Percentiles rank a stretch among this genome's conserved stretches.
Conservation (phyloP, 2,113 vertebrate genomes). For the Gnathonemus longibarbis region DNA sequence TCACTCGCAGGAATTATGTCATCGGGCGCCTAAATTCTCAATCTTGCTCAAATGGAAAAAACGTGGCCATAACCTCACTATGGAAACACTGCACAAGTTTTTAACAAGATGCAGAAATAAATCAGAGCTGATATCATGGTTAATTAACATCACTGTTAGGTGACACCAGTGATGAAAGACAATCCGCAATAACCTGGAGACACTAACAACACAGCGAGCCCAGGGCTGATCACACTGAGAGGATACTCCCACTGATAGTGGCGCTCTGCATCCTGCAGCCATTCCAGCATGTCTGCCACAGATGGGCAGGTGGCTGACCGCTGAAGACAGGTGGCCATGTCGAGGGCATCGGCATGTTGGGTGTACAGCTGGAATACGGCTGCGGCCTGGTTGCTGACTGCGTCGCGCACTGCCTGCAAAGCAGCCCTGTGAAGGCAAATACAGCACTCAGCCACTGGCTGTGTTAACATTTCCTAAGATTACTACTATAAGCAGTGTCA, state of each 20-base stretch:
- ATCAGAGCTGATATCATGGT: neutral
- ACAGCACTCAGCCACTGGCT: neutral
- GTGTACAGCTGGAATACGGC: constrained; percentile 60
- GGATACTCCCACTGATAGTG: constrained; percentile 78
- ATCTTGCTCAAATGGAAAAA: neutral
- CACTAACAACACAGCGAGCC: neutral
- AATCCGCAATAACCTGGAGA: neutral
- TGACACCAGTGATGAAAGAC: neutral
- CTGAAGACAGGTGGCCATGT: constrained; percentile 42
- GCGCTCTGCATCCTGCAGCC: constrained; percentile 74
- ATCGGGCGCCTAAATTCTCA: neutral
- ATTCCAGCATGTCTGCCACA: constrained; percentile 76
- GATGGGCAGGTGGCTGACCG: constrained; percentile 65
- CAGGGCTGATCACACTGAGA: constrained; percentile 26
- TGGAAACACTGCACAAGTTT: neutral
- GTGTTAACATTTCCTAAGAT: neutral
- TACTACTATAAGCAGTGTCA: neutral
- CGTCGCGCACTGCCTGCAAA: constrained; percentile 65
- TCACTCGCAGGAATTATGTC: neutral
- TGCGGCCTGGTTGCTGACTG: constrained; percentile 54
- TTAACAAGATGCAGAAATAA: neutral
- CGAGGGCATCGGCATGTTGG: constrained; percentile 43
- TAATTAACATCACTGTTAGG: neutral
- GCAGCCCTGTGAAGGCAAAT: constrained; percentile 44
- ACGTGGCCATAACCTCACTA: neutral